Evolutionary conservation across 2,113 vertebrate genomes (phyloP), one percentile per base, ranked within the genome.

Genomic region (Girardinichthys multiradiatus): DNA sequence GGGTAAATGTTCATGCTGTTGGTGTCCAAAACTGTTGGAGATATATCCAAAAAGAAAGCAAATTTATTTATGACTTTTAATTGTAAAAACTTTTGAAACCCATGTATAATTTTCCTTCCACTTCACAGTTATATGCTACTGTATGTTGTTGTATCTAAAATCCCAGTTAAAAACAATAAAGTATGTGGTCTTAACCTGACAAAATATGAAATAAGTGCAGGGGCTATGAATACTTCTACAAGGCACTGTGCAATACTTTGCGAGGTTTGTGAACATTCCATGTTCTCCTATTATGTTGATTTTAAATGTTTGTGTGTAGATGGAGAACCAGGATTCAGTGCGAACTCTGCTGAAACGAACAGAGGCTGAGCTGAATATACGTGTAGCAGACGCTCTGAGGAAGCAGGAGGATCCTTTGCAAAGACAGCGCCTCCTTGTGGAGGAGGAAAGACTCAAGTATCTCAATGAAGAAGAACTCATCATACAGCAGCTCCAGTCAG

Each of bases 381-480:
- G 97, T 4, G 95, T 99, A 89, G 95, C 95, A 0, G 98, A 99
- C 48, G 95, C 96, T 13, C 80, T 98, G 89, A 94, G 97, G 89
- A 97, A 97, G 80, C 97, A 98, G 87, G 98, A 99, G 86, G 97
- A 99, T 84, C 98, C 98, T 1, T 94, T 99, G 88, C 98, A 99
- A 93, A 95, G 98, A 81, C 98, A 99, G 94, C 96, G 98, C 87
- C 96, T 96, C 80, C 89, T 99, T 83, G 98, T 99, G 94, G 98
- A 99, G 75, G 98, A 99, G 92, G 98, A 99, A 79, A 91, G 98
- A 88, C 96, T 99, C 54, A 98, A 97, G 70, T 99, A 99, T 90
- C 96, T 99, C 75, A 99, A 99, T 4, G 97, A 99, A 84, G 97
- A 99, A 93, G 97, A 99, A 89, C 96, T 99, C 31, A 97, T 99